Percentiles rank a stretch among this genome's conserved stretches.
These are phyloP conservation scores for Clamator glandarius DNA, from an alignment of 2,797 vertebrate genomes.

Conservation along the genomic window DNA sequence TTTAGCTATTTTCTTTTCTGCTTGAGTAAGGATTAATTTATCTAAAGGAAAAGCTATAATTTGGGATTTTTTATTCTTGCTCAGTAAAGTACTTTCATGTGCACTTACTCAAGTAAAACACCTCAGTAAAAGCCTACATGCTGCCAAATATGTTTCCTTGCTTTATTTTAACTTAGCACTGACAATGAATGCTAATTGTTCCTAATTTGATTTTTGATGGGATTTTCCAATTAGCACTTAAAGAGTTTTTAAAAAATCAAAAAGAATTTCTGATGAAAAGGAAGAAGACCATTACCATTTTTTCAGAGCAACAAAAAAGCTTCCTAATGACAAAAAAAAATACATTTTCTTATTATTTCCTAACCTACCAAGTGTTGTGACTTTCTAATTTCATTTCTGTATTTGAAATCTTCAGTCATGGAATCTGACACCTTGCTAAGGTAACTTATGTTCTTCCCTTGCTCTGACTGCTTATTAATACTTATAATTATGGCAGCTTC, in stretches of 20 bases:
- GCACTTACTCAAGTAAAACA: background rate
- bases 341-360: conserved; percentile 45
- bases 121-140: background rate
- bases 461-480: conserved; percentile 67
- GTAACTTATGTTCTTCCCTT: conserved; percentile 43
- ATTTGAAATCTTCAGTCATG: conserved; percentile 34
- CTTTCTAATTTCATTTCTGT: conserved; percentile 43
- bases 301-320: conserved; percentile 38
- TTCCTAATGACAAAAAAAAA: background rate
- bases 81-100: background rate
- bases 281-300: conserved; percentile 28
- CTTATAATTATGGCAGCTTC: conserved; percentile 59
- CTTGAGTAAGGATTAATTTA: background rate
- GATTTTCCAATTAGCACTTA: conserved; percentile 63
- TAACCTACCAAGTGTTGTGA: conserved; percentile 32
- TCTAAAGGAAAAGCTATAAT: background rate
- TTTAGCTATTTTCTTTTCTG: background rate
- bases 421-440: conserved; percentile 51
- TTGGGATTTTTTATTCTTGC: background rate
- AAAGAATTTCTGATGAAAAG: conserved; percentile 33
- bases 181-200: conserved; percentile 46
- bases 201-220: conserved; percentile 58
- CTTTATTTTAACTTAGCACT: conserved; percentile 32
- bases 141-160: background rate
- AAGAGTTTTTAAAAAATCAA: conserved; percentile 44